A percentile compares a stretch with the other conserved stretches of the same genome.
These are phyloP conservation scores for Eledona agricola DNA, from an alignment of 2,888 invertebrate species.

Conservation along the genomic window DNA sequence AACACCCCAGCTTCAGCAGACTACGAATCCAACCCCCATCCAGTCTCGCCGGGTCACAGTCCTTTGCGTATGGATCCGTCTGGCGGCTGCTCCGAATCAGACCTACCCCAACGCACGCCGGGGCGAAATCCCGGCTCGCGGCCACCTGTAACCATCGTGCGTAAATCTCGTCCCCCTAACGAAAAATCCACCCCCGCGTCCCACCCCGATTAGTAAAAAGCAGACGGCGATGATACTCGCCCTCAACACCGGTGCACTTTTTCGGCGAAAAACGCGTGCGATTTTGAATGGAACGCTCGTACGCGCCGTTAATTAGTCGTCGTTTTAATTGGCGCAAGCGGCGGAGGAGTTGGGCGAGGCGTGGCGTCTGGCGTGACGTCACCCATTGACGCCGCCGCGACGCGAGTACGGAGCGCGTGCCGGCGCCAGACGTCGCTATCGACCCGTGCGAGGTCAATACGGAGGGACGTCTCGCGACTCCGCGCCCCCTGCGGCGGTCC, in stretches of 20 bases:
- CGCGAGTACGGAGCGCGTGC: slow-evolving; percentile 53
- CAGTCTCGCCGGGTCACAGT: slow-evolving; percentile 51
- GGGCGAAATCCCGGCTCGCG: slow-evolving; percentile 27
- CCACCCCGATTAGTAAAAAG: neutral
- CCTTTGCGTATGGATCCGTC: slow-evolving; percentile 46
- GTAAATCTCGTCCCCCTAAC: slow-evolving; percentile 19
- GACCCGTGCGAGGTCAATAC: slow-evolving; percentile 56
- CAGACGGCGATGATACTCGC: no score
- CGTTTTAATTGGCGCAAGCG: slow-evolving; percentile 41
- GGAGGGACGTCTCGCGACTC: slow-evolving; percentile 38
- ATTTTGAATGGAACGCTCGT: slow-evolving; percentile 24
- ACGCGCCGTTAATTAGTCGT: slow-evolving; percentile 33
- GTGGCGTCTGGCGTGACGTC: slow-evolving; percentile 65
- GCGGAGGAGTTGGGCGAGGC: slow-evolving; percentile 45
- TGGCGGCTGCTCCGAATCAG: slow-evolving; percentile 45
- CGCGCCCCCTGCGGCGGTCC: slow-evolving; percentile 26
- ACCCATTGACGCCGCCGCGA: slow-evolving; percentile 66
- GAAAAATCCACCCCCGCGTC: slow-evolving; percentile 11
- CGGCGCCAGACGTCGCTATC: slow-evolving; percentile 58
- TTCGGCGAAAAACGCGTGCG: slow-evolving; percentile 8
- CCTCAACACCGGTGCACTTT: neutral
- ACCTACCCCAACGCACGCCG: slow-evolving; percentile 46
- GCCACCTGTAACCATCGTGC: slow-evolving; percentile 36
- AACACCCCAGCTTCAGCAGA: slow-evolving; percentile 18
- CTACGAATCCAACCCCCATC: slow-evolving; percentile 41